Evolutionary conservation across 2,113 vertebrate genomes (phyloP).

Genomic region (Chloropsis hardwickii): DNA sequence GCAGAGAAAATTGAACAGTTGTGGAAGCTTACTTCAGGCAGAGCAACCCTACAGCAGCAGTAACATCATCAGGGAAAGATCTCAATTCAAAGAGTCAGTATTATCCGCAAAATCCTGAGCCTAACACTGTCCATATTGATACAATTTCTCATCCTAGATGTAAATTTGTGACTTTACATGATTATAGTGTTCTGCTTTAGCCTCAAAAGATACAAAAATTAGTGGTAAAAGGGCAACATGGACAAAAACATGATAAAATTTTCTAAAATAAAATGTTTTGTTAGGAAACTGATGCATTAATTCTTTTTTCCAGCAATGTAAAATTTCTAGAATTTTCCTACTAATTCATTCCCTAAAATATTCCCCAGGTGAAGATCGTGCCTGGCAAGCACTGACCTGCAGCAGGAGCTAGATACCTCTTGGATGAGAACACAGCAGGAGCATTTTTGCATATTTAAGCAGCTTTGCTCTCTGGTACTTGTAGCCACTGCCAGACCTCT

Average conservation of each 20-base stretch:
- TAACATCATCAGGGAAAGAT: background rate
- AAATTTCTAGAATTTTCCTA: background rate
- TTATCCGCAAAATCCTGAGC: background rate
- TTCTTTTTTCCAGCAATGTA: background rate
- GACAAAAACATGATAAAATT: background rate
- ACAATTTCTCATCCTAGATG: background rate
- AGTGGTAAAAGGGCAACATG: background rate
- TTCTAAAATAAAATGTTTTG: background rate
- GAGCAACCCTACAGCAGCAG: background rate
- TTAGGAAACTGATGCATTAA: background rate
- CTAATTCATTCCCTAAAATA: background rate
- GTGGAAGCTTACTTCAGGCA: background rate
- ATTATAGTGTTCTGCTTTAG: background rate
- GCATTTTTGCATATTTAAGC: background rate
- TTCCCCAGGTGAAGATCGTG: background rate
- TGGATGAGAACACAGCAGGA: background rate
- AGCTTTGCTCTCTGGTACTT: background rate
- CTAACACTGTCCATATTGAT: background rate
- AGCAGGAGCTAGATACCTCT: background rate
- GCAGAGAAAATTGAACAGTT: background rate
- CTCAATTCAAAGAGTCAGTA: background rate
- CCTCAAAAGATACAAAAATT: fast-evolving
- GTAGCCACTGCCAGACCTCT: background rate
- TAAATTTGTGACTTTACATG: background rate
- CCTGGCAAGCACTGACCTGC: background rate